phyloP scores from a whole-genome alignment of 2,888 invertebrate species.

The Ormia ochracea region DNA sequence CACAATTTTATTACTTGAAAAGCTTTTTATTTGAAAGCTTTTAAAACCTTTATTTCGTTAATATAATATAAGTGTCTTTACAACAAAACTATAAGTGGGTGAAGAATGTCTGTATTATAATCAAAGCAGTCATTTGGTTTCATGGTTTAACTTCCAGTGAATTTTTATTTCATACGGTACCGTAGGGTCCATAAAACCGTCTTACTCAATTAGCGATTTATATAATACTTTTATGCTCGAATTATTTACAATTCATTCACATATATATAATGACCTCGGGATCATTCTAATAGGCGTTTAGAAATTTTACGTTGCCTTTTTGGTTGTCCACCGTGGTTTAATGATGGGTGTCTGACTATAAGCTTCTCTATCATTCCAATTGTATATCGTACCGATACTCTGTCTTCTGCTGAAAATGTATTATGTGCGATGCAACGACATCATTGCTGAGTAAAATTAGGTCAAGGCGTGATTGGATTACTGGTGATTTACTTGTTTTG shows the following conservation, averaged over 20 bases:
- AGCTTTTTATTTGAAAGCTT: too few species aligned
- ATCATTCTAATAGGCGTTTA: not conserved
- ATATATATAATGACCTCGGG: not conserved
- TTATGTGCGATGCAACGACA: not conserved
- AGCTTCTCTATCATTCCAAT: not conserved
- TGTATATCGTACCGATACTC: slow-evolving; percentile 16
- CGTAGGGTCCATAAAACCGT: not conserved
- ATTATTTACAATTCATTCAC: not conserved
- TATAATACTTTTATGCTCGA: not conserved
- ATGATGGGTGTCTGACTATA: not conserved
- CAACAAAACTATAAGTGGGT: too few species aligned
- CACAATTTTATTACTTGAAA: too few species aligned
- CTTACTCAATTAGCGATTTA: not conserved
- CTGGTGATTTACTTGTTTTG: slow-evolving; percentile 6
- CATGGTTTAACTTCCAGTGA: too few species aligned
- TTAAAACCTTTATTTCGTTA: too few species aligned
- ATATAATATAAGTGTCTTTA: too few species aligned
- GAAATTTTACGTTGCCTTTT: not conserved
- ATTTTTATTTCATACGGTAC: too few species aligned
- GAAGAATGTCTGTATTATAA: too few species aligned
- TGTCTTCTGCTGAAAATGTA: slow-evolving; percentile 1
- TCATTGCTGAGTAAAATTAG: slow-evolving; percentile 38
- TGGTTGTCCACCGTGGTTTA: not conserved
- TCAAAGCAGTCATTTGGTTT: too few species aligned
- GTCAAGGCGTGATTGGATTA: slow-evolving; percentile 28